Conservation (phyloP, 2,888 invertebrate genomes). For the Psococerastis gibbosa region DNA sequence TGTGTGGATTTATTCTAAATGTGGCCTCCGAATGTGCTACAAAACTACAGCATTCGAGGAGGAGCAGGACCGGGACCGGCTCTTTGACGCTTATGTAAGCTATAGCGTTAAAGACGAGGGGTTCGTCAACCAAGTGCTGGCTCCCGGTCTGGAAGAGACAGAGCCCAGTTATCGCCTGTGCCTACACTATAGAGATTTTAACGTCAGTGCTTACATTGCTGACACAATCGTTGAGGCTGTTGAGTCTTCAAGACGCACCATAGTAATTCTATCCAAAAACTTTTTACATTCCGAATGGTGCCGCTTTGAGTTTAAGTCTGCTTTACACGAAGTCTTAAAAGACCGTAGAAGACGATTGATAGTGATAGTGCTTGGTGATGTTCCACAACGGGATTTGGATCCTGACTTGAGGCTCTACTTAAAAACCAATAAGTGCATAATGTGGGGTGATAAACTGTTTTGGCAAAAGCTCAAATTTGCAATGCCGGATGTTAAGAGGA, state of each 20-base stretch:
- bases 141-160: conserved; percentile 65
- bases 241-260: conserved; percentile 72
- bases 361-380: conserved; percentile 74
- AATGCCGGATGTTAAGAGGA: conserved; percentile 58
- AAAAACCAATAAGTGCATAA: conserved; percentile 77
- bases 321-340: conserved; percentile 75
- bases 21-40: conserved; percentile 71
- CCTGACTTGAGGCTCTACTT: conserved; percentile 77
- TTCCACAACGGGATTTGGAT: conserved; percentile 76
- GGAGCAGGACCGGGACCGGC: conserved; percentile 50
- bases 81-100: conserved; percentile 89
- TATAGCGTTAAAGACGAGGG: conserved; percentile 87
- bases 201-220: conserved; percentile 70
- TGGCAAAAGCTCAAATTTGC: conserved; percentile 91
- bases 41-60: conserved; percentile 63
- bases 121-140: conserved; percentile 75
- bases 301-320: conserved; percentile 84
- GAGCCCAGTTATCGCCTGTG: conserved; percentile 65
- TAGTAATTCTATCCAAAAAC: conserved; percentile 78
- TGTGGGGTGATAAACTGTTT: conserved; percentile 87
- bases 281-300: conserved; percentile 93
- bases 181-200: conserved; percentile 80
- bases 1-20: conserved; percentile 72
- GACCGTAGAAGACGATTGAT: conserved; percentile 72
- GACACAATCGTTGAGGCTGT: conserved; percentile 87